Evolutionary conservation across 2,888 invertebrate species (phyloP).

Genomic region (Amblyjoppa fuscipennis): DNA sequence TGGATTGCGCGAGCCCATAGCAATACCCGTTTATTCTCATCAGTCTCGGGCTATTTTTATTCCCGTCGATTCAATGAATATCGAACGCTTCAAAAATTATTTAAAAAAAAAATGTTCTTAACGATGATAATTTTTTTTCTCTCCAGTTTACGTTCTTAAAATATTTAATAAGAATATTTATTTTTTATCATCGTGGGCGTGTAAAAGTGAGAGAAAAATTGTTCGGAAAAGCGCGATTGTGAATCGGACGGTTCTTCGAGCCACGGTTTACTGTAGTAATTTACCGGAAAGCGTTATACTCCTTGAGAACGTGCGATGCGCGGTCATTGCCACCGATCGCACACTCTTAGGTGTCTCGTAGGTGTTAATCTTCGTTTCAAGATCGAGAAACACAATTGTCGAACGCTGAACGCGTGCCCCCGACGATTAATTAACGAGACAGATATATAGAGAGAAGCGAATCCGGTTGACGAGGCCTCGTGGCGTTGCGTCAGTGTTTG

Average conservation of each 20-base stretch:
- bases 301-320: neutral
- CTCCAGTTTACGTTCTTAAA: too few relatives aligned
- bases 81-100: too few relatives aligned
- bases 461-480: slow-evolving; percentile 23
- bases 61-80: too few relatives aligned
- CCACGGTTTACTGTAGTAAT: neutral
- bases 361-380: neutral
- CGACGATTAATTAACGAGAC: slow-evolving; percentile 23
- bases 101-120: too few relatives aligned
- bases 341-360: neutral
- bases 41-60: too few relatives aligned
- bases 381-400: slow-evolving; percentile 9
- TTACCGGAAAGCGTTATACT: neutral
- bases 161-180: too few relatives aligned
- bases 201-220: too few relatives aligned
- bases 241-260: neutral
- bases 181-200: too few relatives aligned
- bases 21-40: too few relatives aligned
- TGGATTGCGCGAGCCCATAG: too few relatives aligned
- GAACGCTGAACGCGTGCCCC: slow-evolving; percentile 19
- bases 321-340: neutral
- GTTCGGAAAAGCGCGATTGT: too few relatives aligned
- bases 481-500: slow-evolving; percentile 41
- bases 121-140: too few relatives aligned
- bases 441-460: neutral